Base-by-base conservation (phyloP, 2,797 vertebrate genomes). In the Garrulus glandarius region DNA sequence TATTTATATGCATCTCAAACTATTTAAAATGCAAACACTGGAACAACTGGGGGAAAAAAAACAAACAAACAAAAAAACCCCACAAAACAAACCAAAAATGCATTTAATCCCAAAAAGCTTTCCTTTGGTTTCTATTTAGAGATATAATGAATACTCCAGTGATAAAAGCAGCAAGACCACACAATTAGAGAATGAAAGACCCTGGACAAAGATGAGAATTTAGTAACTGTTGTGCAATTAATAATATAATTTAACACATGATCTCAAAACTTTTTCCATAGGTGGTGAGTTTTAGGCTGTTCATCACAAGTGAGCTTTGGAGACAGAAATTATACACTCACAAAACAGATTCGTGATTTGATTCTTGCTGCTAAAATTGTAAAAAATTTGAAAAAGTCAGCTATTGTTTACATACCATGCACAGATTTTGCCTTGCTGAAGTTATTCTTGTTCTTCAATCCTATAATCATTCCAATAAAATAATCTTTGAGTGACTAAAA, bases 1-100 rank as follows among this genome's bases (percentile, higher is more conserved):
- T 89, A 96, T 91, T 96, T 96, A 91, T 92, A 91, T 74, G 60
- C 84, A 80, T 93, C 43, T 79, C 67, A 70, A 84, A 91, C 56
- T 90, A 67, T 92, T 95, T 89, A 64, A 67, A 94, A 91, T 55
- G n/a, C 37, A 87, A 92, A 84, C 17, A 72, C 0, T 91, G 41
- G 47, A 82, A 70, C 15, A 69, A 71, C 61, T 34, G 16, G 39
- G 13, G 13, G 0, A 5, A 26, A 75, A 74, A 43, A 47, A 50
- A 14, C 8, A 49, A 37, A 29, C 4, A 46, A 46, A 21, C 10
- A 12, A 34, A 49, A 37, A 34, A 41, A 41, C 7, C 9, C 4
- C 22, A 50, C 32, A 22, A 55, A 56, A n/a, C 13, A 34, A 5
- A 24, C 32, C 2, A 79, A 74, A 55, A 70, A 50, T 4, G 10